These are phyloP conservation scores for Ichneumon xanthorius DNA, from an alignment of 2,888 invertebrate species.

Conservation along the genomic window DNA sequence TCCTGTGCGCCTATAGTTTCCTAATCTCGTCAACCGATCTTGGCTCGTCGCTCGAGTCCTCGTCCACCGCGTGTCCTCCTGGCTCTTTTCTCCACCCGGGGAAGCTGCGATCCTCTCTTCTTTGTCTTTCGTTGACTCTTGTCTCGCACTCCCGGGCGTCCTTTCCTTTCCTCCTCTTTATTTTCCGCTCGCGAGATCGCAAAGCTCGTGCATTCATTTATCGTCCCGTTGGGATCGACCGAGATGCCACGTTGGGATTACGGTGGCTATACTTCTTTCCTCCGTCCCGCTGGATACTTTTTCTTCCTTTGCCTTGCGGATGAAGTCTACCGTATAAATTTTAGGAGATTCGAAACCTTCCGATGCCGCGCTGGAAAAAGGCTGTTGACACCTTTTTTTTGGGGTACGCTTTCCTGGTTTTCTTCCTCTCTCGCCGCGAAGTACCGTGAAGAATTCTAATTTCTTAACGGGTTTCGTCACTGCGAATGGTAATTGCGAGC, in stretches of 20 bases:
- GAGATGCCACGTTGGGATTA: constrained; percentile 60
- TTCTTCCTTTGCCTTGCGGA: neutral
- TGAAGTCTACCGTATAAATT: neutral
- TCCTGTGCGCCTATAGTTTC: constrained; percentile 27
- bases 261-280: constrained; percentile 25
- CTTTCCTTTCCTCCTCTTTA: neutral
- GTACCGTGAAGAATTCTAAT: constrained; percentile 31
- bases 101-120: constrained; percentile 20
- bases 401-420: neutral
- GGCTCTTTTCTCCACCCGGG: constrained; percentile 31
- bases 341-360: neutral
- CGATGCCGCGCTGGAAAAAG: neutral
- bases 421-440: neutral
- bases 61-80: constrained; percentile 10
- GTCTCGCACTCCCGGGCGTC: constrained; percentile 12
- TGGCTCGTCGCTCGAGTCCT: constrained; percentile 26
- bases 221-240: constrained; percentile 58
- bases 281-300: constrained; percentile 18
- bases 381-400: constrained; percentile 36
- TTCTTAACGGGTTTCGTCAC: constrained; percentile 31
- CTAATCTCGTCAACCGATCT: constrained; percentile 69
- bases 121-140: constrained; percentile 22
- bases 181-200: constrained; percentile 48
- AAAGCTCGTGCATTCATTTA: constrained; percentile 58
- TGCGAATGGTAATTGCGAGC: constrained; percentile 36